These are phyloP conservation scores for Sogatella furcifera DNA, from an alignment of 1,140 invertebrate genomes.

Conservation along the genomic window DNA sequence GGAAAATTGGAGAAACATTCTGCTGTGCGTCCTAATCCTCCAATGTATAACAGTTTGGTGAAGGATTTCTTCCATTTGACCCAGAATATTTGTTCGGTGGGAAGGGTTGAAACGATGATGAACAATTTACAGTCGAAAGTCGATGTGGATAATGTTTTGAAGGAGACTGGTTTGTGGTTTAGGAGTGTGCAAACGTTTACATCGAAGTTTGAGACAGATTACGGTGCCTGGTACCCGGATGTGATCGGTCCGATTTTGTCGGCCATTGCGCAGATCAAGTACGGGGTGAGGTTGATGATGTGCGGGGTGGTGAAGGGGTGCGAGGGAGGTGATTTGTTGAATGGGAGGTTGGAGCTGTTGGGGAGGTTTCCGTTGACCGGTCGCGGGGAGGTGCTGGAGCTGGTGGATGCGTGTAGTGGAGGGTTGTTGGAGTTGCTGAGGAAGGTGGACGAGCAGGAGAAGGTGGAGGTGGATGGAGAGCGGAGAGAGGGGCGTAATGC, in stretches of 20 bases:
- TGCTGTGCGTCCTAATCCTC: constrained; percentile 43
- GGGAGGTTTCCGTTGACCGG: constrained; percentile 12
- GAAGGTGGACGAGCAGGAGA: neutral
- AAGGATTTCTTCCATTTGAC: neutral
- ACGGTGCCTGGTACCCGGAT: constrained; percentile 50
- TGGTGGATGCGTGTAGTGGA: constrained; percentile 9
- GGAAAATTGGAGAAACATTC: constrained; percentile 33
- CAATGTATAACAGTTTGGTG: constrained; percentile 37
- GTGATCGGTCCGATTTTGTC: constrained; percentile 47
- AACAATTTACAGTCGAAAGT: neutral
- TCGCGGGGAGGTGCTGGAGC: constrained; percentile 1
- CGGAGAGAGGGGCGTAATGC: neutral
- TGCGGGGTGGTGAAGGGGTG: neutral
- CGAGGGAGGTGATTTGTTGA: neutral
- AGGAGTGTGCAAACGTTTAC: constrained; percentile 43
- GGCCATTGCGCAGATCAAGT: constrained; percentile 39
- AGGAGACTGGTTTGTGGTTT: constrained; percentile 41
- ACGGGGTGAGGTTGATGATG: constrained; percentile 14
- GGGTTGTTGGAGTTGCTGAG: neutral
- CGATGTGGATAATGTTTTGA: constrained; percentile 22
- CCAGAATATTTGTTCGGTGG: neutral
- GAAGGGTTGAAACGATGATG: neutral
- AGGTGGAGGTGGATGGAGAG: neutral
- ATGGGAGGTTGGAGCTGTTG: neutral
- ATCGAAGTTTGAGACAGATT: constrained; percentile 40